phyloP scores from a whole-genome alignment of 23 tunicate species.

The Styela clava region DNA sequence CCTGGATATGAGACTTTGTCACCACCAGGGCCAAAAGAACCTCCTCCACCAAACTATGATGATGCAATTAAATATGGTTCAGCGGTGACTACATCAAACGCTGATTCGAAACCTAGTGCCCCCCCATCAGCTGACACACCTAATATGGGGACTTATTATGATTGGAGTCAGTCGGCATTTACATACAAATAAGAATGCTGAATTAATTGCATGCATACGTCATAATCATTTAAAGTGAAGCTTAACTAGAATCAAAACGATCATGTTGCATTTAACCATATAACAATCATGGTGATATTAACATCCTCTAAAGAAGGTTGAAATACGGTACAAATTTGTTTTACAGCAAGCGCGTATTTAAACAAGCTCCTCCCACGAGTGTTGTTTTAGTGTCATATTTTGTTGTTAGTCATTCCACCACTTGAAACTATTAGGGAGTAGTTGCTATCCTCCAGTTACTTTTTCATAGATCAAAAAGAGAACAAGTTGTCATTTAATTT shows the following conservation, averaged over 20 bases:
- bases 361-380: too few species aligned
- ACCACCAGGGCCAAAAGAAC: background rate
- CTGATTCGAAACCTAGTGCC: background rate
- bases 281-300: background rate
- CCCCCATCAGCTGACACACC: background rate
- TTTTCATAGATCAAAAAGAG: too few species aligned
- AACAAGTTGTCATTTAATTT: too few species aligned
- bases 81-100: background rate
- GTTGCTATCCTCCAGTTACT: too few species aligned
- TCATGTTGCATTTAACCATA: background rate
- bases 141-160: background rate
- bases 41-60: conserved; percentile 7
- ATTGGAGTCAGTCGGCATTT: conserved; percentile 35
- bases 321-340: too few species aligned
- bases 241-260: background rate
- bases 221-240: background rate
- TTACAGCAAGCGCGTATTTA: too few species aligned
- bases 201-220: too few species aligned
- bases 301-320: background rate
- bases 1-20: background rate
- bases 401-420: too few species aligned
- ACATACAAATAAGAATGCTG: too few species aligned
- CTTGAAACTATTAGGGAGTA: too few species aligned
- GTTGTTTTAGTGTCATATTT: too few species aligned
- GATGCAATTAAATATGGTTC: background rate